Conservation (phyloP, 1,140 invertebrate genomes). For the Trichonephila clavipes region DNA sequence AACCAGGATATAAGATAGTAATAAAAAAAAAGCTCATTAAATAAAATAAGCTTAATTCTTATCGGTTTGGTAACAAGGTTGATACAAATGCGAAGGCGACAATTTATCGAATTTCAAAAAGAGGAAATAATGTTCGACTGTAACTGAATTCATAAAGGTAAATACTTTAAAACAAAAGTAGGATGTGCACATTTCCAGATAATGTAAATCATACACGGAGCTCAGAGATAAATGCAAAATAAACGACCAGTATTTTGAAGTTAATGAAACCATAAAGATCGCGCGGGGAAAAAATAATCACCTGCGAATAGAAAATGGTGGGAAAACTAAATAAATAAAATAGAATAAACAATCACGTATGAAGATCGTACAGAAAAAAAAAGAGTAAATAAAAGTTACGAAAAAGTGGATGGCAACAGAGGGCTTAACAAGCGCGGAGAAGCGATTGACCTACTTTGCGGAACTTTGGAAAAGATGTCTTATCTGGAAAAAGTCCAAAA, state of each 20-base stretch:
- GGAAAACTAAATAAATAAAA: neutral
- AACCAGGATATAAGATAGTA: too few species aligned
- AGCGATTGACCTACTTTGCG: neutral
- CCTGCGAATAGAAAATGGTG: neutral
- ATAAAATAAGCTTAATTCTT: too few species aligned
- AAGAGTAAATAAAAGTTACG: neutral
- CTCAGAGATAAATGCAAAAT: neutral
- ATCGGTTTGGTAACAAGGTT: too few species aligned
- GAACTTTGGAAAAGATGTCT: neutral
- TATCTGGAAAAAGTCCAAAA: slow-evolving; percentile 16
- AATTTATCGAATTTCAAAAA: too few species aligned
- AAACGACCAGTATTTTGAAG: neutral
- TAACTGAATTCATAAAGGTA: neutral
- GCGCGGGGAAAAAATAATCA: neutral
- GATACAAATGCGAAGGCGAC: too few species aligned
- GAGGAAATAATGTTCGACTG: neutral
- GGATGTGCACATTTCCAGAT: neutral
- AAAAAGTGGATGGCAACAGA: slow-evolving; percentile 7
- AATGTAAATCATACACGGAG: neutral
- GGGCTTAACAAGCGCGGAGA: neutral
- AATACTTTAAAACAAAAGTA: neutral
- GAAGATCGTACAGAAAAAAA: neutral
- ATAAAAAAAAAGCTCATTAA: too few species aligned
- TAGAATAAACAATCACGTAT: neutral
- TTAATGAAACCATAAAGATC: neutral